Conservation (phyloP, 2,113 vertebrate species). For the Syngnathoides biaculeatus region DNA sequence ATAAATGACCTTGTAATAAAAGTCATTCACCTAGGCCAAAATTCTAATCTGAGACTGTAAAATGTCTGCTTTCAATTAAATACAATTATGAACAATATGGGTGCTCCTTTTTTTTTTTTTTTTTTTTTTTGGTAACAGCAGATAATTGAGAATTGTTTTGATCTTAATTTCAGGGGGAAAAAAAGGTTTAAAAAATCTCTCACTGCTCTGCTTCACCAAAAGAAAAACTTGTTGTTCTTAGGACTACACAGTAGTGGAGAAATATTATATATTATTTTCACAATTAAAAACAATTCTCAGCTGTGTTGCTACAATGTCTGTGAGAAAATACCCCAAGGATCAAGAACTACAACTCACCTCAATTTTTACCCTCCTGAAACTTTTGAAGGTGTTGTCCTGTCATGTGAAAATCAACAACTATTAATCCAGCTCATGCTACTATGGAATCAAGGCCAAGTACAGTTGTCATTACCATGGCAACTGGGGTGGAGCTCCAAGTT, state of each 20-base stretch:
- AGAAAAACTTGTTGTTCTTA: background rate
- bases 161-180: background rate
- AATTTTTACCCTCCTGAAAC: too few relatives aligned
- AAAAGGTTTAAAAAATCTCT: background rate
- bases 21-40: background rate
- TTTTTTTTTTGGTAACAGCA: background rate
- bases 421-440: too few relatives aligned
- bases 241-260: too few relatives aligned
- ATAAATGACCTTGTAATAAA: background rate
- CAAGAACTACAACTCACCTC: too few relatives aligned
- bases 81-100: background rate
- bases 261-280: too few relatives aligned
- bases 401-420: too few relatives aligned
- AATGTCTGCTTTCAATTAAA: constrained; percentile 10
- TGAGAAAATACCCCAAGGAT: too few relatives aligned
- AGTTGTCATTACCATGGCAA: too few relatives aligned
- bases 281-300: too few relatives aligned
- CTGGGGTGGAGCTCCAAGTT: too few relatives aligned
- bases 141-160: background rate
- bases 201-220: background rate
- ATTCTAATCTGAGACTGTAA: constrained; percentile 4
- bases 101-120: background rate
- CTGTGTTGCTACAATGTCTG: background rate
- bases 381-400: too few relatives aligned
- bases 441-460: too few relatives aligned